Conservation (phyloP, 2,888 invertebrate genomes). For the Nycteola revayana region DNA sequence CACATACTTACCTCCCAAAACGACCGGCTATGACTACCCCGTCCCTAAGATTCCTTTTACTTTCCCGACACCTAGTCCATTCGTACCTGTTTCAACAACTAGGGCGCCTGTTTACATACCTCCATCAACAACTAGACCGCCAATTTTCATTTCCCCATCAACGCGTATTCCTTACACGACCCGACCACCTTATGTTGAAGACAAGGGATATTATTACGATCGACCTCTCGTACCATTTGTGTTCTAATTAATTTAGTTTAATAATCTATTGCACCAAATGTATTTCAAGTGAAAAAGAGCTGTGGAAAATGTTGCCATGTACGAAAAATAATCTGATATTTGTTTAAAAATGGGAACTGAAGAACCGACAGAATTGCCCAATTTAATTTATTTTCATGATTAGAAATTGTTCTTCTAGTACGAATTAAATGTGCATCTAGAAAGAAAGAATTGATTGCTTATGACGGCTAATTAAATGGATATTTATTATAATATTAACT, state of each 20-base stretch:
- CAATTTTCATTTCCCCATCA: slow-evolving; percentile 34
- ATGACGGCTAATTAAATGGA: too few relatives aligned
- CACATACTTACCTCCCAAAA: slow-evolving; percentile 34
- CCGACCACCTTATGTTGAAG: slow-evolving; percentile 58
- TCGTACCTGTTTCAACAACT: slow-evolving; percentile 20
- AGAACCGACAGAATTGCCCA: too few relatives aligned
- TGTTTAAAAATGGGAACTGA: too few relatives aligned
- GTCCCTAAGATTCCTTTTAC: slow-evolving; percentile 49
- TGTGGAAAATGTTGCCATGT: too few relatives aligned
- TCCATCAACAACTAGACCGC: slow-evolving; percentile 14
- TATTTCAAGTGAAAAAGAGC: too few relatives aligned
- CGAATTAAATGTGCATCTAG: too few relatives aligned
- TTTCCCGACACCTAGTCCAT: slow-evolving; percentile 33
- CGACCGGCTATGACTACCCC: slow-evolving; percentile 55
- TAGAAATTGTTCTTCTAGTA: too few relatives aligned
- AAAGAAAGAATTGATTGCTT: too few relatives aligned
- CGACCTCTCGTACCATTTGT: slow-evolving; percentile 68
- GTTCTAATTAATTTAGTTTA: slow-evolving; percentile 59
- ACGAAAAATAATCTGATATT: too few relatives aligned
- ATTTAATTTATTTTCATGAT: too few relatives aligned
- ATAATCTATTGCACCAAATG: slow-evolving; percentile 25
- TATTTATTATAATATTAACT: too few relatives aligned
- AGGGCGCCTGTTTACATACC: slow-evolving; percentile 30
- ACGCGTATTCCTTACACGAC: slow-evolving; percentile 40
- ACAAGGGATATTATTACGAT: slow-evolving; percentile 73